phyloP scores from a whole-genome alignment of 2,113 vertebrate genomes.

The Urocitellus parryii region DNA sequence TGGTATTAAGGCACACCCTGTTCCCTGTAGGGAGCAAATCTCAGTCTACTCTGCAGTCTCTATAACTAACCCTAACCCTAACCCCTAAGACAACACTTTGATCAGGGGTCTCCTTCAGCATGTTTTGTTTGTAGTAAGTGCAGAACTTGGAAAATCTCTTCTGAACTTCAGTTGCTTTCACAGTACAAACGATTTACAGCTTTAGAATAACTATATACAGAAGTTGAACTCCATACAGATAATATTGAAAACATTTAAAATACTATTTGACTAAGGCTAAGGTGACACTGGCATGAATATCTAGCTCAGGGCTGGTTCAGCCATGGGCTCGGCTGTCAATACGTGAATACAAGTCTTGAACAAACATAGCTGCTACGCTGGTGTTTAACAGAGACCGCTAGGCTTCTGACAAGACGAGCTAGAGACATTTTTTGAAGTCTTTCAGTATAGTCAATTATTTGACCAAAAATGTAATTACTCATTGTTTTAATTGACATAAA shows the following conservation, averaged over 20 bases:
- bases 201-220: not conserved
- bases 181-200: not conserved
- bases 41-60: no score
- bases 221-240: not conserved
- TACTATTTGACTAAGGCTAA: no score
- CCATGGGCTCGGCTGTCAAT: no score
- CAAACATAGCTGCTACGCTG: no score
- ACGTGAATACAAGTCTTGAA: no score
- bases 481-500: no score
- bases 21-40: no score
- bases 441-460: slow-evolving; percentile 10
- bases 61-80: no score
- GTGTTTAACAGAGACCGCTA: not conserved
- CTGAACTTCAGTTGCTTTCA: not conserved
- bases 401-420: not conserved
- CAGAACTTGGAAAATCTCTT: slow-evolving; percentile 6
- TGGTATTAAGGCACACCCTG: no score
- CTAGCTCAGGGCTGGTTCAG: no score
- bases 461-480: not conserved
- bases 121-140: not conserved
- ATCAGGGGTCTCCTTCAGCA: not conserved
- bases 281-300: no score
- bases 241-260: no score
- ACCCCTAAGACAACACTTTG: not conserved
- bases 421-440: not conserved